Conservation (phyloP, 2,888 invertebrate species). For the Priocnemis perturbator region DNA sequence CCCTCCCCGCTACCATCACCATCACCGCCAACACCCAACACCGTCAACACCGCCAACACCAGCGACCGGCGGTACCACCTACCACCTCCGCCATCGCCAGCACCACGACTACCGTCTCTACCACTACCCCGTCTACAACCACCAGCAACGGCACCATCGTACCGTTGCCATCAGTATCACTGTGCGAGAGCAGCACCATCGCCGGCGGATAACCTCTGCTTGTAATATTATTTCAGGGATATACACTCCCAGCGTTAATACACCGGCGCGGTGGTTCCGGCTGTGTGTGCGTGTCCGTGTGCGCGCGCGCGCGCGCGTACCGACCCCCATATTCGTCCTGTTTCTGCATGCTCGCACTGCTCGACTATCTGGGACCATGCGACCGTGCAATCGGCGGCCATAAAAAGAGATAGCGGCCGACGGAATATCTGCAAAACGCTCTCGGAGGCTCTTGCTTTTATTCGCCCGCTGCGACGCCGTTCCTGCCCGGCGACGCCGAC, state of each 20-base stretch:
- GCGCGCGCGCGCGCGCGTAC: constrained; percentile 16
- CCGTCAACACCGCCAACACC: constrained; percentile 2
- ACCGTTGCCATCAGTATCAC: constrained; percentile 10
- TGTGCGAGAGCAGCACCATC: constrained; percentile 15
- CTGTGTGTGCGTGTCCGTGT: neutral
- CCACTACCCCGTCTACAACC: neutral
- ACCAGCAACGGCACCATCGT: constrained; percentile 1
- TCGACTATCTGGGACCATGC: constrained; percentile 44
- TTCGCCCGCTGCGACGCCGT: constrained; percentile 29
- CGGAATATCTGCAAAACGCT: constrained; percentile 53
- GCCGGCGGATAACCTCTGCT: constrained; percentile 53
- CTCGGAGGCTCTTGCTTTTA: constrained; percentile 46
- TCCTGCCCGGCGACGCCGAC: neutral
- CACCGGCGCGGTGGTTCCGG: constrained; percentile 9
- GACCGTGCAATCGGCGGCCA: constrained; percentile 52
- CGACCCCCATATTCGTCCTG: constrained; percentile 25
- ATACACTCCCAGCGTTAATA: constrained; percentile 28
- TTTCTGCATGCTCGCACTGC: constrained; percentile 28
- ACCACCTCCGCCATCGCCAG: constrained; percentile 2
- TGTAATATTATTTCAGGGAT: constrained; percentile 60
- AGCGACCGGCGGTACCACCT: neutral
- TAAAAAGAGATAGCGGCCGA: constrained; percentile 55
- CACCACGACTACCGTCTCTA: neutral
- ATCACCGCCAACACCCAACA: neutral
- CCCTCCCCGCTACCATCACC: constrained; percentile 30